Evolutionary conservation across 2,888 invertebrate genomes (phyloP).

Genomic region (Tetragonisca angustula): DNA sequence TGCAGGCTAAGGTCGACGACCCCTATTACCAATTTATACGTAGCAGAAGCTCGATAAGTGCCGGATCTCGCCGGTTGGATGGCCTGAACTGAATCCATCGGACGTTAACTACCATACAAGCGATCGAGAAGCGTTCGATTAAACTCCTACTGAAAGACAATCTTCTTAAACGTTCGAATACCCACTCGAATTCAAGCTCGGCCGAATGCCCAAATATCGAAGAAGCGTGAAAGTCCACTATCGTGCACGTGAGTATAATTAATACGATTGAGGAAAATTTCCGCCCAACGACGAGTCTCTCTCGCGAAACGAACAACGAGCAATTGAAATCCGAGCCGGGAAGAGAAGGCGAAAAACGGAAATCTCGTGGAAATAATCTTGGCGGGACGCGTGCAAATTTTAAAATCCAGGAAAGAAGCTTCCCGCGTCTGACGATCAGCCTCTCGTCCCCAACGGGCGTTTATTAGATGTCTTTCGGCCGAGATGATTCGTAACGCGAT

Average conservation of each 20-base stretch:
- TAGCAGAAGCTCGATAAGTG: slow-evolving; percentile 31
- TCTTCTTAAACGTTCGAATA: too few species aligned
- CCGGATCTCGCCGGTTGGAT: not conserved
- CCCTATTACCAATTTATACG: slow-evolving; percentile 23
- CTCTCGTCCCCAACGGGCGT: slow-evolving; percentile 52
- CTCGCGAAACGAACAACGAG: not conserved
- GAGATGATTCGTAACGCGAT: slow-evolving; percentile 58
- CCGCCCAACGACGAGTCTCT: not conserved
- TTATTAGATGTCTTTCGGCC: slow-evolving; percentile 64
- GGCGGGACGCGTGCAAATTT: slow-evolving; percentile 6
- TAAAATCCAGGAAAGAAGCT: slow-evolving; percentile 37
- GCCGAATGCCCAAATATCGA: too few species aligned
- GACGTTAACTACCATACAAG: not conserved
- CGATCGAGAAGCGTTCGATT: slow-evolving; percentile 7
- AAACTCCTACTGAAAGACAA: not conserved
- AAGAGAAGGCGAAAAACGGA: not conserved
- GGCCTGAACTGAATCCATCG: slow-evolving; percentile 8
- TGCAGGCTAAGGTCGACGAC: slow-evolving; percentile 18
- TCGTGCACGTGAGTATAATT: too few species aligned
- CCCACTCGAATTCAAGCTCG: too few species aligned
- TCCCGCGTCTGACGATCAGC: slow-evolving; percentile 53
- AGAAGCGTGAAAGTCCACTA: too few species aligned
- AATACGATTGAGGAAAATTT: not conserved
- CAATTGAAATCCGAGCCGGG: not conserved
- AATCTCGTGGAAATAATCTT: slow-evolving; percentile 27